A percentile compares a stretch with the other conserved stretches of the same genome.
Evolutionary conservation across 2,113 vertebrate species (phyloP).

Genomic region (Paradoxurus hermaphroditus): DNA sequence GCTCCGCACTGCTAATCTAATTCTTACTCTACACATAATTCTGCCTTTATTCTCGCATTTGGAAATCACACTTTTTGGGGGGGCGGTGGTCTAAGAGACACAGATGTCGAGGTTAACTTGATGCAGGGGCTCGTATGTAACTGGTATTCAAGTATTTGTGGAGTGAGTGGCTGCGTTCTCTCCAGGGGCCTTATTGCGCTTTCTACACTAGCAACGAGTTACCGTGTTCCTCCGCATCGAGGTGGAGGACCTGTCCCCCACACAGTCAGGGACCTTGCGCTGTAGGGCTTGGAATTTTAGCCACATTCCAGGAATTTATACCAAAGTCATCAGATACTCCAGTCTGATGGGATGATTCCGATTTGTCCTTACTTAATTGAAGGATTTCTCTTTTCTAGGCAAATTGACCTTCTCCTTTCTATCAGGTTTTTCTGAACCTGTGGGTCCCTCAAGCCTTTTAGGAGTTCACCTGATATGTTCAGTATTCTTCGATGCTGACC

Average conservation of each 20-base stretch:
- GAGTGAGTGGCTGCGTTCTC: neutral
- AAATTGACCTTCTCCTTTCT: neutral
- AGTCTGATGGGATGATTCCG: neutral
- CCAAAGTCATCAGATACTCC: neutral
- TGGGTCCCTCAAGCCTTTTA: neutral
- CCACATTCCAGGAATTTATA: neutral
- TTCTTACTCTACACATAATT: neutral
- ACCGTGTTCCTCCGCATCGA: neutral
- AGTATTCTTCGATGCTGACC: neutral
- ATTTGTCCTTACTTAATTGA: neutral
- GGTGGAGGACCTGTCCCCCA: no score
- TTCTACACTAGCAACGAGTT: neutral
- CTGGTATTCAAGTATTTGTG: neutral
- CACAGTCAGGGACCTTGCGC: neutral
- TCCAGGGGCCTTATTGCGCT: neutral
- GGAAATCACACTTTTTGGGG: neutral
- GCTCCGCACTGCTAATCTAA: neutral
- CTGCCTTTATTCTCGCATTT: neutral
- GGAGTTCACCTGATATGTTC: neutral
- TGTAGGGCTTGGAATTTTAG: neutral
- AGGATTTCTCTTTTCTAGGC: neutral
- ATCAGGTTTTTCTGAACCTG: neutral
- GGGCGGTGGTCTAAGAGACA: neutral
- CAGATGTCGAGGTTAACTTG: neutral
- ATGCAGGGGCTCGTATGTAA: neutral